A percentile compares a stretch with the other conserved stretches of the same genome.
Evolutionary conservation across 2,888 invertebrate genomes (phyloP).

Genomic region (Dasypogon diadema): DNA sequence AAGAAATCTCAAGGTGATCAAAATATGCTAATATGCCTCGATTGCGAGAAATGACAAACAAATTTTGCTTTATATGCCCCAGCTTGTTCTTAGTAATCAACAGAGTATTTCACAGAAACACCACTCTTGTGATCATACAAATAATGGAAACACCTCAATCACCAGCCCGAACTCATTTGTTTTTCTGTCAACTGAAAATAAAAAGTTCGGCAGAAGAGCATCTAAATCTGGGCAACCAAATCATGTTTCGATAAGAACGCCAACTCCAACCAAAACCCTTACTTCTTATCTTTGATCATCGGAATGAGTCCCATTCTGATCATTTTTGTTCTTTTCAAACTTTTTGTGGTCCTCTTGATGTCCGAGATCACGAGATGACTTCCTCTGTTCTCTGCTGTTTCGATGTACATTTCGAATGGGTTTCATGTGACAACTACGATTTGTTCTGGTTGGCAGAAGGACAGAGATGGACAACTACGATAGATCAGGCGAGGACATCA

Average conservation of each 20-base stretch:
- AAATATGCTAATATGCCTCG: too few species aligned
- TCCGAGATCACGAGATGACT: background rate
- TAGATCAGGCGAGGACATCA: slow-evolving; percentile 28
- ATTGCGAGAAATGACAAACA: slow-evolving; percentile 6
- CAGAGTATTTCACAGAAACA: slow-evolving; percentile 15
- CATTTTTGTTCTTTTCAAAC: too few species aligned
- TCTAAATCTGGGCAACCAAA: slow-evolving; percentile 34
- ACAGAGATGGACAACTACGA: slow-evolving; percentile 35
- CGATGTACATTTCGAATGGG: slow-evolving; percentile 16
- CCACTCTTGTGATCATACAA: slow-evolving; percentile 19
- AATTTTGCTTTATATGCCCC: background rate
- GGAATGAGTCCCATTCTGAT: background rate
- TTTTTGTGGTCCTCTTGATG: slow-evolving; percentile 20
- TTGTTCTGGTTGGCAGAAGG: slow-evolving; percentile 18
- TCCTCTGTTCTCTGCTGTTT: slow-evolving; percentile 2
- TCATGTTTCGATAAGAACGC: slow-evolving; percentile 12
- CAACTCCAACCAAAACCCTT: slow-evolving; percentile 23
- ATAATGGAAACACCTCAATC: slow-evolving; percentile 39
- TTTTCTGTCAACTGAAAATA: slow-evolving; percentile 29
- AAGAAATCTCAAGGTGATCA: too few species aligned
- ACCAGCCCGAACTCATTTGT: slow-evolving; percentile 27
- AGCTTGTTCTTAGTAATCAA: slow-evolving; percentile 7
- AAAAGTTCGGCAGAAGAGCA: background rate
- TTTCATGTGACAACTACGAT: slow-evolving; percentile 22
- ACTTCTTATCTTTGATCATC: slow-evolving; percentile 38